These are phyloP conservation scores for Pipistrellus kuhlii DNA, from an alignment of 2,797 vertebrate genomes.

Conservation along the genomic window DNA sequence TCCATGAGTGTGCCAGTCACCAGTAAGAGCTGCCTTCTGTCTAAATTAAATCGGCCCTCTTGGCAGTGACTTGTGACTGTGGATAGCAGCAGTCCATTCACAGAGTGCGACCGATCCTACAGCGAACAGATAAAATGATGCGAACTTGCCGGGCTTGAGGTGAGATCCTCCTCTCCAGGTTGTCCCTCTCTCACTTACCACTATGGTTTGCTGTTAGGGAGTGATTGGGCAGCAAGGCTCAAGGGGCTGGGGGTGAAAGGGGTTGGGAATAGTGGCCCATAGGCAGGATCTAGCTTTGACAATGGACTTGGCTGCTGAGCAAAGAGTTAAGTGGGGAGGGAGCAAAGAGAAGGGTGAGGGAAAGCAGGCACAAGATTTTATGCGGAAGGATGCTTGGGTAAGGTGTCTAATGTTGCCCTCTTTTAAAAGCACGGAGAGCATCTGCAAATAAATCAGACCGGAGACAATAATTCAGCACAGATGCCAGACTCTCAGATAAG, in stretches of 20 bases:
- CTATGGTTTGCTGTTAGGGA: not conserved
- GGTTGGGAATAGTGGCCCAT: not conserved
- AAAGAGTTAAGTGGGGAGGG: not conserved
- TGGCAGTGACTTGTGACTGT: not conserved
- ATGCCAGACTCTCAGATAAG: not conserved
- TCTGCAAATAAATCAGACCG: not conserved
- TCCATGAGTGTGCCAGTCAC: not conserved
- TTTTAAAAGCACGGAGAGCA: not conserved
- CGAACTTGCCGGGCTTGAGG: not conserved
- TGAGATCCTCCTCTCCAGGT: not conserved
- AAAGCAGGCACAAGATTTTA: not conserved
- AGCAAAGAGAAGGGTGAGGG: not conserved
- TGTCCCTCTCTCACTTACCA: not conserved
- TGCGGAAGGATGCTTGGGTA: not conserved
- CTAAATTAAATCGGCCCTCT: not conserved
- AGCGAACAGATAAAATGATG: not conserved
- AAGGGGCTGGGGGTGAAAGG: fast-evolving
- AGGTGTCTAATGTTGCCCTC: not conserved
- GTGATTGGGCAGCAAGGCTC: not conserved
- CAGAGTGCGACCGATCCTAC: not conserved
- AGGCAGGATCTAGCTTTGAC: not conserved
- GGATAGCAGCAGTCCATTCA: not conserved
- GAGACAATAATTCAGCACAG: not conserved
- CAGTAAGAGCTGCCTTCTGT: not conserved
- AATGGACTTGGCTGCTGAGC: not conserved